Evolutionary conservation across 2,888 invertebrate genomes (phyloP).

Genomic region (Mesorhabditis sp.): DNA sequence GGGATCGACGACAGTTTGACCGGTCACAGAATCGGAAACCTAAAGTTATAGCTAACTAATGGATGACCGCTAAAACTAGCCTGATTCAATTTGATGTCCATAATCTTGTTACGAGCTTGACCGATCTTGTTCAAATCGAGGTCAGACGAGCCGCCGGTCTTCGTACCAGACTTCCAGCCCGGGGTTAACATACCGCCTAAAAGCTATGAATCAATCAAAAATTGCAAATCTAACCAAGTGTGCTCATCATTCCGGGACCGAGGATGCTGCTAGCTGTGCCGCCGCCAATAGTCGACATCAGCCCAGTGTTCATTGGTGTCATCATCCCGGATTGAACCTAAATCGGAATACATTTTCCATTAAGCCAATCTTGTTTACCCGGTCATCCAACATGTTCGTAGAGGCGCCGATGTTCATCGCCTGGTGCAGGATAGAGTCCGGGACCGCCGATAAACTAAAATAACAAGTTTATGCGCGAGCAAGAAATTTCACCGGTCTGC

Average conservation of each 20-base stretch:
- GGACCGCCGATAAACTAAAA: slow-evolving; percentile 81
- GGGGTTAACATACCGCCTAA: slow-evolving; percentile 67
- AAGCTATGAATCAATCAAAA: slow-evolving; percentile 6
- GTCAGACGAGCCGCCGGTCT: slow-evolving; percentile 65
- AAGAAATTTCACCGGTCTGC: slow-evolving; percentile 72
- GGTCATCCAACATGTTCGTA: slow-evolving; percentile 75
- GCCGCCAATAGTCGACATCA: slow-evolving; percentile 38
- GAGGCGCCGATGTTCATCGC: slow-evolving; percentile 65
- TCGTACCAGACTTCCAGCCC: slow-evolving; percentile 70
- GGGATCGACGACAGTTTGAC: slow-evolving; percentile 98
- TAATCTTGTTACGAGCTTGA: slow-evolving; percentile 93
- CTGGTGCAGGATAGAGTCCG: slow-evolving; percentile 90
- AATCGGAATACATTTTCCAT: not conserved
- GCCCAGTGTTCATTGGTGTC: slow-evolving; percentile 36
- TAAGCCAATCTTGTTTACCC: slow-evolving; percentile 13
- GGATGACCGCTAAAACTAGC: slow-evolving; percentile 40
- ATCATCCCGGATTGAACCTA: slow-evolving; percentile 45
- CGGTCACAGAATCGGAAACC: slow-evolving; percentile 85
- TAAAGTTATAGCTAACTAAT: slow-evolving; percentile 11
- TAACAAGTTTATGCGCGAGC: not conserved
- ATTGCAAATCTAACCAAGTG: slow-evolving; percentile 12
- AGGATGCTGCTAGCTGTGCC: slow-evolving; percentile 62
- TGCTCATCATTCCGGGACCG: slow-evolving; percentile 19
- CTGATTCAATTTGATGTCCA: slow-evolving; percentile 96
- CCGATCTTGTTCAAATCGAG: slow-evolving; percentile 96